Percentiles rank a stretch among this genome's conserved stretches.
Evolutionary conservation across 2,797 vertebrate genomes (phyloP).

Genomic region (Poecilia wingei): DNA sequence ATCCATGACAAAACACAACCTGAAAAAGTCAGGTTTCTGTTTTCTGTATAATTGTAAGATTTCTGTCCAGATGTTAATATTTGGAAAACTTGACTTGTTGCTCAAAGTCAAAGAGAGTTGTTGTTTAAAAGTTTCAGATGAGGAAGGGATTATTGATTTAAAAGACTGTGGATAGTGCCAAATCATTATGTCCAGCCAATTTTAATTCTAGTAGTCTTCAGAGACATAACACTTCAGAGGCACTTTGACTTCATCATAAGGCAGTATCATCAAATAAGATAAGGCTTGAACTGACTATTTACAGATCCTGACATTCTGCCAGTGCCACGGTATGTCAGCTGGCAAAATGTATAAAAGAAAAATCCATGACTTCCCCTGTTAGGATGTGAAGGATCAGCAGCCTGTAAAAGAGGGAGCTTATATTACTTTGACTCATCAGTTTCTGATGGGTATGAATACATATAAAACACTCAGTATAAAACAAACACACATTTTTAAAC

Average conservation of each 20-base stretch:
- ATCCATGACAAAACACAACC: neutral
- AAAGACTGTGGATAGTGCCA: neutral
- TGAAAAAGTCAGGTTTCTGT: neutral
- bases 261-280: neutral
- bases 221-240: neutral
- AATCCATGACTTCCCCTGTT: neutral
- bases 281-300: neutral
- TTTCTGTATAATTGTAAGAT: neutral
- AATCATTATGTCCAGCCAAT: neutral
- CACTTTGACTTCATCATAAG: neutral
- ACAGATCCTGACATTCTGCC: neutral
- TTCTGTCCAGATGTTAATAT: neutral
- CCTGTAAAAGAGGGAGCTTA: neutral
- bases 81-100: neutral
- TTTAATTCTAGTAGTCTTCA: neutral
- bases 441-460: neutral
- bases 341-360: neutral
- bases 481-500: conserved; percentile 25
- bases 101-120: neutral
- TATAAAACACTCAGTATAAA: neutral
- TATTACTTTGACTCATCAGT: neutral
- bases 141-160: neutral
- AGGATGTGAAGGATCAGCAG: neutral
- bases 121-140: neutral
- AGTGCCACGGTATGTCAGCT: neutral